Base-by-base conservation (phyloP, 1,140 invertebrate species). In the Mizuhopecten yessoensis region DNA sequence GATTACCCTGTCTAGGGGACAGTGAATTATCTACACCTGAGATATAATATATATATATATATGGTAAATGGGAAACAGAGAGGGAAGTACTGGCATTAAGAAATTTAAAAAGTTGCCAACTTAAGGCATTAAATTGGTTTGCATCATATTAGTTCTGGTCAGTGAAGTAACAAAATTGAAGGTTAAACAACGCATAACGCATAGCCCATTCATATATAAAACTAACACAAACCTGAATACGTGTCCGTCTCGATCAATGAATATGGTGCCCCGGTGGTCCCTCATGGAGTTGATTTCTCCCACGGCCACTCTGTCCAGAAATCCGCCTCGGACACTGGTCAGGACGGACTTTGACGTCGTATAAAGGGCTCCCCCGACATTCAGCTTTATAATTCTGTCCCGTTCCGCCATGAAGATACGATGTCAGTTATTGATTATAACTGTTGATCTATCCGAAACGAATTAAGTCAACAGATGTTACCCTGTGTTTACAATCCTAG, bases 201-300 rank as follows among this genome's bases (percentile, higher is more conserved):
- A n/a, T n/a, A n/a, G n/a, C n/a, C n/a, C n/a, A n/a, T n/a, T n/a
- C n/a, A n/a, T n/a, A n/a, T n/a, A n/a, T n/a, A n/a, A n/a, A n/a
- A n/a, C n/a, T 5, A 9, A 75, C n/a, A 75, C 57, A 75, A 75
- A 95, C 94, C 94, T 94, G 93, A 96, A 96, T 20, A 93, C 87
- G 34, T 94, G 94, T 86, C 95, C 95, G 91, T 95, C 94, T 87
- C 95, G 89, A 90, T 96, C 95, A 11, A 96, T 94, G 90, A 96
- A 96, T 75, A 93, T 94, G 23, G 91, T 93, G 33, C 95, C 95
- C 20, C 94, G 88, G 33, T 95, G 94, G 88, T 96, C 96, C 88
- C 92, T 91, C 10, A 92, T 90, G 17, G 94, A 89, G 13, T 93
- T 88, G 39, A 94, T 91, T 34, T 93, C 89, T 1, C 95, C 95